Evolutionary conservation across 2,888 invertebrate species (phyloP), one percentile per base, ranked within the genome.

Genomic region (Hyposoter didymator): DNA sequence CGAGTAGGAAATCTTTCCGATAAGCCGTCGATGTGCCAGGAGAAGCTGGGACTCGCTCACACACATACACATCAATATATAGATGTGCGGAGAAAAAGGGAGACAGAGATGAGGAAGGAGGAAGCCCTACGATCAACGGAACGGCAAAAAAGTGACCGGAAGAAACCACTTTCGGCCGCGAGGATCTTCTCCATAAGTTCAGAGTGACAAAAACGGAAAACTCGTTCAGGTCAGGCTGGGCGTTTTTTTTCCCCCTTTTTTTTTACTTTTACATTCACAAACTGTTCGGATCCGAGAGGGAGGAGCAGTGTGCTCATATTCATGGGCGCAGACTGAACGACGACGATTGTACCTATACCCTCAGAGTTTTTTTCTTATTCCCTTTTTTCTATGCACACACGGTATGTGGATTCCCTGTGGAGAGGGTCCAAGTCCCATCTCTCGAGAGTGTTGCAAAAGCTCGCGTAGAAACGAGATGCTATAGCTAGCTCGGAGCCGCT

Each of bases 81-180:
- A 55, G 19, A 49, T 6, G 35, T 35, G 28, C 0, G 32, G 19
- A 62, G 32, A 35, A 72, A 70, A 72, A 72, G 17, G 10, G 49
- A 62, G 12, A 35, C 47, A 59, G 59, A 82, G 43, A 49, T 72
- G 72, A 70, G 72, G 67, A 28, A 72, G 43, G 76, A 72, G 43
- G 72, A 76, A 28, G 52, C 76, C n/a, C 35, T 19, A 35, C 82
- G 84, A 82, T 87, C 75, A 80, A 78, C 62, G 76, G 78, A 52
- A 76, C 32, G 67, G 82, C 78, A 85, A 86, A 87, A 87, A 83
- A 88, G 83, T 87, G 87, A 87, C 85, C 85, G 88, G 86, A 87
- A 88, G 87, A 84, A 87, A 86, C 81, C 87, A 87, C 87, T 88
- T 87, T 86, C 78, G 83, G 72, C 75, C 73, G 82, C 70, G 80